Evolutionary conservation across 2,113 vertebrate species (phyloP).

Genomic region (Genyomyrus donnyi): DNA sequence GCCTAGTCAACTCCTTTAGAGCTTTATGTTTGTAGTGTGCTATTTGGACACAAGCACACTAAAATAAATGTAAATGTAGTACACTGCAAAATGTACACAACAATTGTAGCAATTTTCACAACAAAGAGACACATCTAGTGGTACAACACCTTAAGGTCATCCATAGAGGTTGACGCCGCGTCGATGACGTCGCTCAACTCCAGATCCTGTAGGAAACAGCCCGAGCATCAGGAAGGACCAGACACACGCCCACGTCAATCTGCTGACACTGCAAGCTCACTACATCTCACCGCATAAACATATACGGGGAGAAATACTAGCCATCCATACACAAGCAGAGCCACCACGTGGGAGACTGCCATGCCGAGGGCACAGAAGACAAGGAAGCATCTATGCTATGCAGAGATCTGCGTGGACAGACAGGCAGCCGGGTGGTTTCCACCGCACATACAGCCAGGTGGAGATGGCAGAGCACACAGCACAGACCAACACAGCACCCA

Average conservation of each 20-base stretch:
- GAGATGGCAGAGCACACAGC: background rate
- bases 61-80: background rate
- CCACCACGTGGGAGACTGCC: background rate
- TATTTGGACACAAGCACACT: background rate
- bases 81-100: background rate
- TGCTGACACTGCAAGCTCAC: background rate
- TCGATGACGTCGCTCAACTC: constrained; percentile 41
- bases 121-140: background rate
- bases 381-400: background rate
- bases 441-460: background rate
- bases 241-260: background rate
- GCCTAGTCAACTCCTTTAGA: background rate
- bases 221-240: background rate
- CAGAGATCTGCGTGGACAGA: constrained; percentile 6
- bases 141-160: constrained; percentile 43
- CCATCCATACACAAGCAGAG: background rate
- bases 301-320: background rate
- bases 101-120: background rate
- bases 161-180: constrained; percentile 36
- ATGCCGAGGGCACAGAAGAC: background rate
- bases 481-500: background rate
- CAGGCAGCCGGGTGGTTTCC: background rate
- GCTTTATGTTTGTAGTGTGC: background rate
- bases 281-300: background rate
- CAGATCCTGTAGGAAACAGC: constrained; percentile 46